Evolutionary conservation across 2,888 invertebrate genomes (phyloP), one percentile per base, ranked within the genome.

Genomic region (Dione juno): DNA sequence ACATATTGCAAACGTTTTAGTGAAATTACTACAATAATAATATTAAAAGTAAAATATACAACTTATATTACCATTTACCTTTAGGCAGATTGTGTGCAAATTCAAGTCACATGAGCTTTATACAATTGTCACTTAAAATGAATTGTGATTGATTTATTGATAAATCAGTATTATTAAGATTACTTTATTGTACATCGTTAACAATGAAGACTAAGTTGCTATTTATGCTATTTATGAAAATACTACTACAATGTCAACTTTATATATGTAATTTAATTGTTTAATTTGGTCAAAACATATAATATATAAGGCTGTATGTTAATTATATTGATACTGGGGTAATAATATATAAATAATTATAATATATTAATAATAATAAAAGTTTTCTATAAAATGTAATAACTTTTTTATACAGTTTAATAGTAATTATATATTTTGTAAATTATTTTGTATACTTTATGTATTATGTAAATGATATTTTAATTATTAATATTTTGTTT

Each of bases 21-120:
- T 10, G 9, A 54, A 54, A 37, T n/a, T 28, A 37, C 13, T 53
- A 35, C 10, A 3, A 16, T 37, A 10, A 40, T 40, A 21, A 57
- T 37, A 16, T 57, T 57, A 37, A 11, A 16, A 35, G 7, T 53
- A 37, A 1, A 10, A 37, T 2, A 57, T 11, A 37, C 7, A 11
- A 37, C 10, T 35, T 16, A 0, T 2, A 10, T 7, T 11, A 5
- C 3, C 16, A 19, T 11, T 50, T 5, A 50, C 16, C 7, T 57
- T 21, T 16, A 37, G 37, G 7, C 57, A 37, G 6, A 54, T 11
- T 40, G 37, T 19, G 11, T 50, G 37, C 16, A 37, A 19, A 64
- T 50, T 48, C 16, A 13, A 64, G 61, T 68, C 67, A 63, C 61
- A 68, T 68, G 67, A 64, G 64, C 48, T 48, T 40, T 61, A 6